These are phyloP conservation scores for Pachliopta kotzebuea DNA, from an alignment of 2,888 invertebrate species.

Conservation along the genomic window DNA sequence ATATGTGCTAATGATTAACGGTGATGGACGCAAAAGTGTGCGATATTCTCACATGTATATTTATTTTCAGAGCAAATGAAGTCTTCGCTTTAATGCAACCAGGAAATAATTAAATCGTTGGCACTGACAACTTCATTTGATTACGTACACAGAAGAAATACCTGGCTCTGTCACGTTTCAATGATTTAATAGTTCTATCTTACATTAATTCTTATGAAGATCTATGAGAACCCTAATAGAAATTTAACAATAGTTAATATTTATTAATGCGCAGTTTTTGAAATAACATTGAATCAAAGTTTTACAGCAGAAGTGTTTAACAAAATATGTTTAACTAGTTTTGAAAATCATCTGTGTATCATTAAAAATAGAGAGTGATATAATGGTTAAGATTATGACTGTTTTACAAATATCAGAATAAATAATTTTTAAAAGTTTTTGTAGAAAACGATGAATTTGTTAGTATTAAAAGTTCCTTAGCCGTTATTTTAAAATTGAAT, in stretches of 20 bases:
- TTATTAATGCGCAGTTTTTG: too few species aligned
- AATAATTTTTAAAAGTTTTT: too few species aligned
- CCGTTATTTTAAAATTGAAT: background rate
- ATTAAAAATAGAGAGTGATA: too few species aligned
- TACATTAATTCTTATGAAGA: background rate
- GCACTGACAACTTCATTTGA: slow-evolving; percentile 11
- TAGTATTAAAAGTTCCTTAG: background rate
- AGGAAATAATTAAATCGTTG: slow-evolving; percentile 16
- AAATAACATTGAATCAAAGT: too few species aligned
- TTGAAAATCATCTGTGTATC: too few species aligned
- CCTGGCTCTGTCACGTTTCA: slow-evolving; percentile 2
- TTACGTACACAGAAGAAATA: background rate
- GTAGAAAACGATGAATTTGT: background rate
- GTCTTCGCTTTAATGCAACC: background rate
- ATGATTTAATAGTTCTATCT: background rate
- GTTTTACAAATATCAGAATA: too few species aligned
- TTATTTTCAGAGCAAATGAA: background rate
- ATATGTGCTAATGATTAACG: background rate
- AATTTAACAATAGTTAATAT: too few species aligned
- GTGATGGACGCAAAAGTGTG: background rate
- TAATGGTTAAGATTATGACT: too few species aligned
- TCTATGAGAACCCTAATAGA: too few species aligned
- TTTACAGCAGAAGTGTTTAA: too few species aligned
- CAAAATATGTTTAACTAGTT: too few species aligned
- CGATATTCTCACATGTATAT: background rate